A percentile compares a stretch with the other conserved stretches of the same genome.
phyloP scores from a whole-genome alignment of 64 coral and sea anemone species.

The Anthopleura sola region DNA sequence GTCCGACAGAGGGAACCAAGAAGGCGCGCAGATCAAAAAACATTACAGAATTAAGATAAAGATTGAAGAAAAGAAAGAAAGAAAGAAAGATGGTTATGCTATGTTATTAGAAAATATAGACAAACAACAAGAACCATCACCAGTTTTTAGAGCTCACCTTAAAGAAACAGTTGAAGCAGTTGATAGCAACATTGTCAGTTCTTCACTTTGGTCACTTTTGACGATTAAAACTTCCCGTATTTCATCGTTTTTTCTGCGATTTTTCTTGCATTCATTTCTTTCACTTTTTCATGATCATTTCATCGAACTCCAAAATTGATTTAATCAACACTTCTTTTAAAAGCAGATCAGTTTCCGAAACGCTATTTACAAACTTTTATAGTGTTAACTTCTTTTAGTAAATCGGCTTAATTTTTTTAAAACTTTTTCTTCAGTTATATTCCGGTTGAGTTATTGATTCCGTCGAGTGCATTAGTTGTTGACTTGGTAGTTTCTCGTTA shows the following conservation, averaged over 20 bases:
- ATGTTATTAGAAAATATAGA: background rate
- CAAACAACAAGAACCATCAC: background rate
- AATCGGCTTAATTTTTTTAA: no score
- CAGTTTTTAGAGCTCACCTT: background rate
- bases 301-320: no score
- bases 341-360: no score
- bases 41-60: background rate
- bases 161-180: slow-evolving; percentile 10
- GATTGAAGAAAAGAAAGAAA: background rate
- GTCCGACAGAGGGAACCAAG: background rate
- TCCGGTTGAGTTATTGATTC: no score
- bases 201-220: background rate
- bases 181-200: background rate
- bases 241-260: background rate
- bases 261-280: background rate
- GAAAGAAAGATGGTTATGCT: background rate
- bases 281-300: background rate
- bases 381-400: no score
- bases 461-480: no score
- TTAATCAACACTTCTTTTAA: no score
- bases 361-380: no score
- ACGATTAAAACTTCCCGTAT: background rate
- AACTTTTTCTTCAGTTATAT: no score
- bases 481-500: background rate
- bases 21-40: background rate